A percentile compares a stretch with the other conserved stretches of the same genome.
Conservation (phyloP, 2,113 vertebrate genomes). For the Montifringilla adamsi region DNA sequence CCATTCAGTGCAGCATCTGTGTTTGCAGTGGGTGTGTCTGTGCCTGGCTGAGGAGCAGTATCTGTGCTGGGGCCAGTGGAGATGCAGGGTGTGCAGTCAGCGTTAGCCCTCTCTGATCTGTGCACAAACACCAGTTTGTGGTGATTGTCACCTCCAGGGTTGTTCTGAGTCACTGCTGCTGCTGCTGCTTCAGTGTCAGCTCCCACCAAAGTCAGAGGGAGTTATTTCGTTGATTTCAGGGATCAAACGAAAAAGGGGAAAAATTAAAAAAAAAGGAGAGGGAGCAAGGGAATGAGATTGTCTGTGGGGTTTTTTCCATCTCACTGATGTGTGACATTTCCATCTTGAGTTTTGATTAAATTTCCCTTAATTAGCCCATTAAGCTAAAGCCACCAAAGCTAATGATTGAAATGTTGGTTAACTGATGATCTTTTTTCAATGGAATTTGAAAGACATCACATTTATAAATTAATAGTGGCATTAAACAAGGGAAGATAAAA, state of each 20-base stretch:
- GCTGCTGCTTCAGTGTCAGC: not conserved
- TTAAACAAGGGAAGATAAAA: slow-evolving; percentile 40
- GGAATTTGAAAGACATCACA: slow-evolving; percentile 38
- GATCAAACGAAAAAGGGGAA: not conserved
- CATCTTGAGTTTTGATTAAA: slow-evolving; percentile 55
- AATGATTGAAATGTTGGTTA: slow-evolving; percentile 47
- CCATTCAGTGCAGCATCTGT: not conserved
- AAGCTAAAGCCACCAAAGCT: slow-evolving; percentile 49
- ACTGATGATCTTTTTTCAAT: slow-evolving; percentile 45
- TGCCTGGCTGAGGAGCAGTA: not conserved
- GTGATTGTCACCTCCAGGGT: not conserved
- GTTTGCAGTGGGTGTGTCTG: not conserved
- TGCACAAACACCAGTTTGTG: not conserved
- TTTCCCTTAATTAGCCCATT: slow-evolving; percentile 55
- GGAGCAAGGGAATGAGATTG: not conserved
- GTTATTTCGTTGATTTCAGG: not conserved
- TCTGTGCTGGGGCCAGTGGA: not conserved
- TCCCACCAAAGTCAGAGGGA: not conserved
- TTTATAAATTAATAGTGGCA: slow-evolving; percentile 51
- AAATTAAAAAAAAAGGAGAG: not conserved
- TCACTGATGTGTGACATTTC: slow-evolving; percentile 51
- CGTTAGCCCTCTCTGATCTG: not conserved
- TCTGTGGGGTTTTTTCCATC: not conserved
- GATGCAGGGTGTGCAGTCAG: not conserved
- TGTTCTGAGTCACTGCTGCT: not conserved